A percentile compares a stretch with the other conserved stretches of the same genome.
Conservation (phyloP, 2,888 invertebrate genomes). For the Anthophora plumipes region DNA sequence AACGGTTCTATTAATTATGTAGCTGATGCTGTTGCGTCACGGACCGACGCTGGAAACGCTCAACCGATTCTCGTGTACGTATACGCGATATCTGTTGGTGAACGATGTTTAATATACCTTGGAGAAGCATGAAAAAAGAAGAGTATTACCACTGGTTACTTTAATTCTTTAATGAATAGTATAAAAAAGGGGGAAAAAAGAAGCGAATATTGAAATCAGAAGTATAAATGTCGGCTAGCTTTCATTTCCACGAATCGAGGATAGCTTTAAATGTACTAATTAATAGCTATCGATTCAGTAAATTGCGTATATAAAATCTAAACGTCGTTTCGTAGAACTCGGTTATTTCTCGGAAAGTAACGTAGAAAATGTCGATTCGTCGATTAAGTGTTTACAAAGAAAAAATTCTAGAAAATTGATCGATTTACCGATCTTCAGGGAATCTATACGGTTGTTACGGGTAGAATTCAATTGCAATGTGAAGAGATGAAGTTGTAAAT, state of each 20-base stretch:
- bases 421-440: neutral
- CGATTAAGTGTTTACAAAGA: constrained; percentile 1
- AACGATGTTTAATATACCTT: constrained; percentile 32
- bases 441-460: neutral
- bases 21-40: constrained; percentile 67
- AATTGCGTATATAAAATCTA: neutral
- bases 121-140: constrained; percentile 28
- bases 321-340: neutral
- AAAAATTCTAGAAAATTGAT: neutral
- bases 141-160: neutral
- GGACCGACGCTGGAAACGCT: constrained; percentile 43
- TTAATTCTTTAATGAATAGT: neutral
- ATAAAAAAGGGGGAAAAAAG: neutral
- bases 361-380: neutral
- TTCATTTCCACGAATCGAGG: neutral
- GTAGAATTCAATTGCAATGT: neutral
- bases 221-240: neutral
- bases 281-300: neutral
- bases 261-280: neutral
- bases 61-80: constrained; percentile 43
- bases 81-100: neutral
- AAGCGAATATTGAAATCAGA: neutral
- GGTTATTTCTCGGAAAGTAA: neutral
- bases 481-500: neutral
- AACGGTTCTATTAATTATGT: constrained; percentile 79